These are phyloP conservation scores for Brachyrhaphis roseni DNA, from an alignment of 2,797 vertebrate genomes.

Conservation along the genomic window DNA sequence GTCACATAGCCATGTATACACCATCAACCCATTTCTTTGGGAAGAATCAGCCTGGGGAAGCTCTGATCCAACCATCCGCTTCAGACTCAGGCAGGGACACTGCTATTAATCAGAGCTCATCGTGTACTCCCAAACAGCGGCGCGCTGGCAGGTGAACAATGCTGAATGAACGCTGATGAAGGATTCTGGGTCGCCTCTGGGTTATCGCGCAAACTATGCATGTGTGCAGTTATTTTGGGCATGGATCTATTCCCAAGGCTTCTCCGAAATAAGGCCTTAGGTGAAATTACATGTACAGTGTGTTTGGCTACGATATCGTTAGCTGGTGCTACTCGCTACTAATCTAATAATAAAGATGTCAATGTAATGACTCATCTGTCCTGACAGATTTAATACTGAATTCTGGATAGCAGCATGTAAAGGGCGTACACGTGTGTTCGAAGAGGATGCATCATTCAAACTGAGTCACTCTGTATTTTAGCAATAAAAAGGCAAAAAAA, in stretches of 20 bases:
- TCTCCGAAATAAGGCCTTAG: constrained; percentile 37
- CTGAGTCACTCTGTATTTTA: constrained; percentile 19
- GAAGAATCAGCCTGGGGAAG: constrained; percentile 48
- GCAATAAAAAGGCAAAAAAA: constrained; percentile 31
- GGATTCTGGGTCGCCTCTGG: constrained; percentile 49
- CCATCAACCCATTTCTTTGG: constrained; percentile 50
- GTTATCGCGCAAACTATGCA: constrained; percentile 44
- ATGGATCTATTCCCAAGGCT: constrained; percentile 38
- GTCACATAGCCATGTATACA: constrained; percentile 37
- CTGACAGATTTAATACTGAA: constrained; percentile 58
- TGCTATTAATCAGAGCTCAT: constrained; percentile 50
- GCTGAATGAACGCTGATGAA: constrained; percentile 57
- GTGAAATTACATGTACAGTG: constrained; percentile 45
- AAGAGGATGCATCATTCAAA: constrained; percentile 31
- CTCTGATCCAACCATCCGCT: constrained; percentile 65
- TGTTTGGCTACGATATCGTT: constrained; percentile 55
- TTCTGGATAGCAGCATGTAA: constrained; percentile 30
- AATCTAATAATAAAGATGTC: constrained; percentile 58
- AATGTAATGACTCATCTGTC: constrained; percentile 59
- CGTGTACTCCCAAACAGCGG: constrained; percentile 41
- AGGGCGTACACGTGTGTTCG: not conserved
- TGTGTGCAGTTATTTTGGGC: constrained; percentile 47
- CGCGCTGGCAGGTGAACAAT: constrained; percentile 37
- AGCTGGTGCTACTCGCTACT: constrained; percentile 44
- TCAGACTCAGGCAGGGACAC: constrained; percentile 48